Evolutionary conservation across 2,888 invertebrate species (phyloP).

Genomic region (Parthenolecanium corni): DNA sequence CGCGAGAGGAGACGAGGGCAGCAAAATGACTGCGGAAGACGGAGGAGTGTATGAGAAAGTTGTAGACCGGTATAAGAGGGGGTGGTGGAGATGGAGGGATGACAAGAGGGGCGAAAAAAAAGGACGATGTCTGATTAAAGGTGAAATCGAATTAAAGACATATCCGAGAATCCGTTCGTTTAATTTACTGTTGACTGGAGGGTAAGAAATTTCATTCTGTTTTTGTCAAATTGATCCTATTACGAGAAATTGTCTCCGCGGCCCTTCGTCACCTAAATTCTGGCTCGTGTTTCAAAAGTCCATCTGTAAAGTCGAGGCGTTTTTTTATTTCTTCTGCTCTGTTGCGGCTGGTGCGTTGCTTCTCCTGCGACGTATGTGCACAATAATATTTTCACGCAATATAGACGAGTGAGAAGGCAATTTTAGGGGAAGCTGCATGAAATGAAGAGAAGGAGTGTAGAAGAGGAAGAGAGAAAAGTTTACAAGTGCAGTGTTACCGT

Average conservation of each 20-base stretch:
- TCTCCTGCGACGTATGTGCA: too few relatives aligned
- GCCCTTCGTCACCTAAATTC: conserved; percentile 2
- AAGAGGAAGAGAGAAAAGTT: too few relatives aligned
- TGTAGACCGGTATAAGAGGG: too few relatives aligned
- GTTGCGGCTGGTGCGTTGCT: too few relatives aligned
- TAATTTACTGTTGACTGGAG: conserved; percentile 17
- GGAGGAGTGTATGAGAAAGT: background rate
- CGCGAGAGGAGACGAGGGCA: too few relatives aligned
- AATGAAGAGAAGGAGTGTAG: too few relatives aligned
- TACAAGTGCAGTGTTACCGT: too few relatives aligned
- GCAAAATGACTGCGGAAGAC: background rate
- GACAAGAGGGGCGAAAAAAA: background rate
- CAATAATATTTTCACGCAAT: too few relatives aligned
- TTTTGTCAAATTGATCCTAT: conserved; percentile 24
- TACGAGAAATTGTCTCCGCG: conserved; percentile 22
- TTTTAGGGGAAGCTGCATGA: too few relatives aligned
- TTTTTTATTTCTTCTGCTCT: background rate
- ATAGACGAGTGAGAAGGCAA: too few relatives aligned
- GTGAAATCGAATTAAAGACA: conserved; percentile 24
- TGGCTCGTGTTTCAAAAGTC: background rate
- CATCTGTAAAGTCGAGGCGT: background rate
- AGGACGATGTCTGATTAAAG: conserved; percentile 21
- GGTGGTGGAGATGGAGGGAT: background rate
- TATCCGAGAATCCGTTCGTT: conserved; percentile 25
- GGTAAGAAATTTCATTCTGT: conserved; percentile 22